A percentile compares a stretch with the other conserved stretches of the same genome.
phyloP scores from a whole-genome alignment of 2,888 invertebrate genomes.

The Crossocerus cetratus region DNA sequence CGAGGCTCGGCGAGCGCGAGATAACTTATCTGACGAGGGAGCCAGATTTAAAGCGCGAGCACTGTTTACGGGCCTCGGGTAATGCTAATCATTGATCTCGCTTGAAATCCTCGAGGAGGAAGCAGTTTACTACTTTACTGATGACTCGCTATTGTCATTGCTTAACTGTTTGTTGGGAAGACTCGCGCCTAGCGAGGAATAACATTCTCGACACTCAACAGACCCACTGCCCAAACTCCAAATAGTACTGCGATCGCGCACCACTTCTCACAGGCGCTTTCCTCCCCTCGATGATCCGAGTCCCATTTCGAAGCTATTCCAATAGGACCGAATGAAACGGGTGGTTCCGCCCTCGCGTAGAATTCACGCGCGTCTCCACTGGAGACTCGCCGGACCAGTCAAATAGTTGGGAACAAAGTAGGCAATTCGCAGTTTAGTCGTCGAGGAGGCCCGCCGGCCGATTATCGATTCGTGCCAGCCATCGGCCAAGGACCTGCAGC shows the following conservation, averaged over 20 bases:
- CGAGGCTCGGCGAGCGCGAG: background rate
- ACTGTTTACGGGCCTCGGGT: slow-evolving; percentile 12
- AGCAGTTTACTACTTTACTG: slow-evolving; percentile 9
- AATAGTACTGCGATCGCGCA: no score
- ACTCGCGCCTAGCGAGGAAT: no score
- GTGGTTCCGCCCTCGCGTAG: no score
- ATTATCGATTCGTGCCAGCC: slow-evolving; percentile 17
- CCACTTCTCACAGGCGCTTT: no score
- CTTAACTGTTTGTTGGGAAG: no score
- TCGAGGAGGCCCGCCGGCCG: background rate
- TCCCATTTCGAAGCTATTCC: no score
- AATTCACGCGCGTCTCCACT: no score
- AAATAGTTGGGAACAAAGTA: slow-evolving; percentile 7
- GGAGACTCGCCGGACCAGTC: slow-evolving; percentile 4
- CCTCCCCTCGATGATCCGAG: no score
- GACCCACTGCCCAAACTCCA: no score
- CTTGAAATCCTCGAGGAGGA: background rate
- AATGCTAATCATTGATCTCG: slow-evolving; percentile 16
- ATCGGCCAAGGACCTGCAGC: slow-evolving; percentile 7
- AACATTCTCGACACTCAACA: no score
- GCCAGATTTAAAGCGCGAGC: slow-evolving; percentile 18
- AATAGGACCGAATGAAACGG: no score
- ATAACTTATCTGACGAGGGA: slow-evolving; percentile 7
- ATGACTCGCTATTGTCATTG: background rate
- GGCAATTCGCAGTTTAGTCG: background rate